Percentiles rank a stretch among this genome's conserved stretches.
Evolutionary conservation across 2,797 vertebrate genomes (phyloP).

Genomic region (Champsocephalus esox): DNA sequence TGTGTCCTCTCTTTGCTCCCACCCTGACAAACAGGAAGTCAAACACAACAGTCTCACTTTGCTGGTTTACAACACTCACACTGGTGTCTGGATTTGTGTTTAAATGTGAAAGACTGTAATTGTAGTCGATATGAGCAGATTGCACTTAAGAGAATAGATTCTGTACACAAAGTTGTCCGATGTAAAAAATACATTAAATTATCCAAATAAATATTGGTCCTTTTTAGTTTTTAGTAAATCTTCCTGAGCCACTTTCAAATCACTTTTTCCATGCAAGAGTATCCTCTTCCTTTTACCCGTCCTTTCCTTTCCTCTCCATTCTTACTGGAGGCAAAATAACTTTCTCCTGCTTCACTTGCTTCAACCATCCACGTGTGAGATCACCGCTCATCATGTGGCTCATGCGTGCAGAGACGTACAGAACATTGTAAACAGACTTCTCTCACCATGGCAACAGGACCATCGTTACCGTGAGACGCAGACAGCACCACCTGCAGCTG

Average conservation of each 20-base stretch:
- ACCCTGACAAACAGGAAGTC: slow-evolving; percentile 53
- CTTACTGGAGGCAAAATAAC: slow-evolving; percentile 34
- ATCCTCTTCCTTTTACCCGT: slow-evolving; percentile 2
- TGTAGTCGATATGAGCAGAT: slow-evolving; percentile 54
- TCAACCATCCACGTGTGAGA: slow-evolving; percentile 45
- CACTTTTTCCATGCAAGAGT: slow-evolving; percentile 2
- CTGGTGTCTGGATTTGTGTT: slow-evolving; percentile 30
- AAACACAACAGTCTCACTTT: slow-evolving; percentile 30
- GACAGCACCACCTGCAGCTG: slow-evolving; percentile 12
- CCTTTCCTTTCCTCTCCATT: slow-evolving; percentile 30
- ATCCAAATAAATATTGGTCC: slow-evolving; percentile 78
- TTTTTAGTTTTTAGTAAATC: slow-evolving; percentile 26
- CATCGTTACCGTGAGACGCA: slow-evolving; percentile 16
- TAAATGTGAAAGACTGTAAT: slow-evolving; percentile 15
- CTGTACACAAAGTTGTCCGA: slow-evolving; percentile 58
- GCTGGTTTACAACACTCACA: slow-evolving; percentile 12
- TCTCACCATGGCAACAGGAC: slow-evolving; percentile 18
- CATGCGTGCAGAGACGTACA: slow-evolving; percentile 38
- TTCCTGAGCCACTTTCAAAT: slow-evolving; percentile 70
- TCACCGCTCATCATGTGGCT: slow-evolving; percentile 51
- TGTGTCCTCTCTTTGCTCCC: background rate
- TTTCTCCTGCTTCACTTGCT: slow-evolving; percentile 49
- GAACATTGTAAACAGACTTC: slow-evolving; percentile 49
- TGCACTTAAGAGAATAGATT: slow-evolving; percentile 60
- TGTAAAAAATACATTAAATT: slow-evolving; percentile 70